phyloP scores from a whole-genome alignment of 2,888 invertebrate genomes.

The Phoronis australis region DNA sequence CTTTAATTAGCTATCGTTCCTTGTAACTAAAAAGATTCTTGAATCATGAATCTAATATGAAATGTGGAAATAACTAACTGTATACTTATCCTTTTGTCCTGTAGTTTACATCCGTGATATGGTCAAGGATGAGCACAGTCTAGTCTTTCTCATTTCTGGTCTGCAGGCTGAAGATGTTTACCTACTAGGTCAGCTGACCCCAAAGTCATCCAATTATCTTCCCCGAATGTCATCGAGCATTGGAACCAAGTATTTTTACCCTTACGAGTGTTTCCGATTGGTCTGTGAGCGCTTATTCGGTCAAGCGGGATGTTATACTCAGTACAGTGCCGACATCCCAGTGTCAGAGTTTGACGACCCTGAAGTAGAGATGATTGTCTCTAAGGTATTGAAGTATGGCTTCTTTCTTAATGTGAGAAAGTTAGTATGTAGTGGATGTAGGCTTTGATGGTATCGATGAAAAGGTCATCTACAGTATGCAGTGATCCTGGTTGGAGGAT shows the following conservation, averaged over 20 bases:
- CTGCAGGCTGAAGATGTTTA: conserved; percentile 26
- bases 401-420: too few species aligned
- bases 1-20: too few species aligned
- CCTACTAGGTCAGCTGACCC: conserved; percentile 26
- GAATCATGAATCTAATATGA: too few species aligned
- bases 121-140: not conserved
- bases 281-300: conserved; percentile 36
- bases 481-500: too few species aligned
- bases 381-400: too few species aligned
- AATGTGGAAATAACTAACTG: too few species aligned
- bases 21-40: too few species aligned
- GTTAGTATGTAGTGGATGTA: too few species aligned
- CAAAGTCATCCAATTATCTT: conserved; percentile 19
- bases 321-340: conserved; percentile 24
- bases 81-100: too few species aligned
- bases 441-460: too few species aligned
- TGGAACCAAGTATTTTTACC: conserved; percentile 18
- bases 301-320: conserved; percentile 25
- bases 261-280: conserved; percentile 28
- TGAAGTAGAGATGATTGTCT: conserved; percentile 17
- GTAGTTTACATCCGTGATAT: conserved; percentile 9
- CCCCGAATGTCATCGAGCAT: too few species aligned
- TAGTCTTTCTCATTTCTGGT: not conserved
- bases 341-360: conserved; percentile 18
- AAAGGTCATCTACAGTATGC: too few species aligned